phyloP scores from a whole-genome alignment of 2,113 vertebrate species.

The Antennarius striatus region DNA sequence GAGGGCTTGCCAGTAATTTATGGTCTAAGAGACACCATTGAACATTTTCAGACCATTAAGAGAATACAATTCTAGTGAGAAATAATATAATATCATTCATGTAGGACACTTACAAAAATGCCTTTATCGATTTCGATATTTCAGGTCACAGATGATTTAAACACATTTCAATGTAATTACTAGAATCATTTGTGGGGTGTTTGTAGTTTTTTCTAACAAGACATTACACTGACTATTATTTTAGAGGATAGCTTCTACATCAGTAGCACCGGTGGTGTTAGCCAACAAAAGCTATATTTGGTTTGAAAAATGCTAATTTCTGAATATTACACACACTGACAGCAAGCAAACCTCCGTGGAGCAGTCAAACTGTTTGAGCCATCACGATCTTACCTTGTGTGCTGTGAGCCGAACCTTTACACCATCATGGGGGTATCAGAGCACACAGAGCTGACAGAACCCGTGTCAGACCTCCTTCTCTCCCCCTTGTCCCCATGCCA shows the following conservation, averaged over 20 bases:
- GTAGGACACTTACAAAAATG: no score
- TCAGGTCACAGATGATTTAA: no score
- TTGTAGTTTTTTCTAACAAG: background rate
- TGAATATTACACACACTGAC: conserved; percentile 22
- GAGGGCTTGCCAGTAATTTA: no score
- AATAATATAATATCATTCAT: no score
- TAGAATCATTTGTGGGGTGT: no score
- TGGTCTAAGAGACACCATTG: no score
- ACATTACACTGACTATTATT: background rate
- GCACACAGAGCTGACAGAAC: conserved; percentile 91
- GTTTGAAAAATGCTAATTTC: conserved; percentile 22
- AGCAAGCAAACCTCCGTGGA: background rate
- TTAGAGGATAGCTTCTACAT: conserved; percentile 2
- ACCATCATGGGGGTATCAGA: conserved; percentile 95
- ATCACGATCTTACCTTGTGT: background rate
- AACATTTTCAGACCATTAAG: no score
- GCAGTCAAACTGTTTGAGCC: background rate
- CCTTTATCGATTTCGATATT: no score
- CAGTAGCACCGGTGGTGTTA: background rate
- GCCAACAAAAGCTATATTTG: conserved; percentile 13
- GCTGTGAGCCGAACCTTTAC: conserved; percentile 57
- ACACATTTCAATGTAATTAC: no score
- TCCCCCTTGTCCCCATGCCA: conserved; percentile 68
- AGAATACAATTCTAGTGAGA: no score
- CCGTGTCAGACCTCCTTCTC: conserved; percentile 88